phyloP scores from a whole-genome alignment of 2,113 vertebrate genomes.

The Malurus alboscapulatus region DNA sequence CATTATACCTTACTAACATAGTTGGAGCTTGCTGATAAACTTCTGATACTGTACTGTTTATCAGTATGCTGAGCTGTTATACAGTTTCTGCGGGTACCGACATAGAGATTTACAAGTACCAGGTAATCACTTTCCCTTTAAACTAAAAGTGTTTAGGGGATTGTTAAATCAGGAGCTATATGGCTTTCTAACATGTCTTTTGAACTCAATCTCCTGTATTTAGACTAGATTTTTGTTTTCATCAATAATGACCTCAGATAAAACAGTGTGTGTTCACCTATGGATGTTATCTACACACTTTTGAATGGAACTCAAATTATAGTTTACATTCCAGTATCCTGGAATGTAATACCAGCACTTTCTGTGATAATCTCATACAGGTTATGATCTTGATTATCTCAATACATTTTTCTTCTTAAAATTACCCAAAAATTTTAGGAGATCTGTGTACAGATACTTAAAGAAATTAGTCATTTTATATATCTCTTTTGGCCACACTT shows the following conservation, averaged over 20 bases:
- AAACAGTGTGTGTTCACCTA: background rate
- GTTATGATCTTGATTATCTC: background rate
- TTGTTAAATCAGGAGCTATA: background rate
- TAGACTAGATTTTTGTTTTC: background rate
- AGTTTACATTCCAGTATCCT: background rate
- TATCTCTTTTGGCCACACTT: background rate
- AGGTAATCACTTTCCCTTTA: background rate
- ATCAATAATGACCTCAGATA: background rate
- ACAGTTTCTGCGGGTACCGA: background rate
- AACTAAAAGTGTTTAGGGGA: rapidly evolving
- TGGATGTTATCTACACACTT: background rate
- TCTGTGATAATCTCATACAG: background rate
- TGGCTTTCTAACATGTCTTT: background rate
- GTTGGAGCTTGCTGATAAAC: background rate
- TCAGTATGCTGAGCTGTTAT: background rate
- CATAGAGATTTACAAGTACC: background rate
- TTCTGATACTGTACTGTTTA: background rate
- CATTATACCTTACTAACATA: background rate
- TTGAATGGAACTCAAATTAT: background rate
- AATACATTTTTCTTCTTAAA: background rate
- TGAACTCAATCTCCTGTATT: background rate
- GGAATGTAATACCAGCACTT: background rate
- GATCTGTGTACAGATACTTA: background rate
- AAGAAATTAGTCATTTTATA: background rate
- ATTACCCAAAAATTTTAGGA: background rate